Percentiles rank a stretch among this genome's conserved stretches.
Evolutionary conservation across 1,140 invertebrate species (phyloP).

Genomic region (Neoseiulus cucumeris): DNA sequence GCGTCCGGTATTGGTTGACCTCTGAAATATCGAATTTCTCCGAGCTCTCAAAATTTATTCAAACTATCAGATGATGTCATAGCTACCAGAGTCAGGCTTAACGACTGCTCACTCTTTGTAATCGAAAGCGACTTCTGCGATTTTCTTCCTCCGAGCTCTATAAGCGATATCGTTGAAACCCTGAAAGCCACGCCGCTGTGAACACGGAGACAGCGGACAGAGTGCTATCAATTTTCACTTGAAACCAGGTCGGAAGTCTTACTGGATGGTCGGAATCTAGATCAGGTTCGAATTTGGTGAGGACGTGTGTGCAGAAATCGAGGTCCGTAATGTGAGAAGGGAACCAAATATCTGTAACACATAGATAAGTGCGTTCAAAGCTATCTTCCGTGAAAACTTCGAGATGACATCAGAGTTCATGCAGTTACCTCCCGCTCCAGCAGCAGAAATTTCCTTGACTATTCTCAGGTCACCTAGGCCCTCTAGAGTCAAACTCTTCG

Average conservation of each 20-base stretch:
- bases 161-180: constrained; percentile 38
- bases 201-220: too few species aligned
- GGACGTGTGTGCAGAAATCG: constrained; percentile 89
- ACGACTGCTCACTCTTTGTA: constrained; percentile 33
- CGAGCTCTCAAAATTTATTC: too few species aligned
- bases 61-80: too few species aligned
- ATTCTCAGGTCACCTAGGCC: constrained; percentile 20
- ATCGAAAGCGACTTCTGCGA: constrained; percentile 37
- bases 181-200: too few species aligned
- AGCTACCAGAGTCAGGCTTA: too few species aligned
- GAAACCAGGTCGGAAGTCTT: constrained; percentile 29
- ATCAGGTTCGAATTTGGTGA: constrained; percentile 97
- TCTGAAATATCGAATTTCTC: constrained; percentile 30
- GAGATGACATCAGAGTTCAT: too few species aligned
- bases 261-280: constrained; percentile 72
- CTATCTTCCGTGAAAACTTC: too few species aligned
- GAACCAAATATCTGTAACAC: constrained; percentile 46
- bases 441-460: background rate
- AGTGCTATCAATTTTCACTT: too few species aligned
- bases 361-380: too few species aligned
- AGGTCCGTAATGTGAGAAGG: constrained; percentile 85
- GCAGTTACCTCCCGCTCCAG: background rate
- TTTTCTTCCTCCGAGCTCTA: constrained; percentile 32
- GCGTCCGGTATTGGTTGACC: constrained; percentile 73
- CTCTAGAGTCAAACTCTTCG: constrained; percentile 40